phyloP scores from a whole-genome alignment of 2,888 invertebrate species.

The Gryllus longicercus region DNA sequence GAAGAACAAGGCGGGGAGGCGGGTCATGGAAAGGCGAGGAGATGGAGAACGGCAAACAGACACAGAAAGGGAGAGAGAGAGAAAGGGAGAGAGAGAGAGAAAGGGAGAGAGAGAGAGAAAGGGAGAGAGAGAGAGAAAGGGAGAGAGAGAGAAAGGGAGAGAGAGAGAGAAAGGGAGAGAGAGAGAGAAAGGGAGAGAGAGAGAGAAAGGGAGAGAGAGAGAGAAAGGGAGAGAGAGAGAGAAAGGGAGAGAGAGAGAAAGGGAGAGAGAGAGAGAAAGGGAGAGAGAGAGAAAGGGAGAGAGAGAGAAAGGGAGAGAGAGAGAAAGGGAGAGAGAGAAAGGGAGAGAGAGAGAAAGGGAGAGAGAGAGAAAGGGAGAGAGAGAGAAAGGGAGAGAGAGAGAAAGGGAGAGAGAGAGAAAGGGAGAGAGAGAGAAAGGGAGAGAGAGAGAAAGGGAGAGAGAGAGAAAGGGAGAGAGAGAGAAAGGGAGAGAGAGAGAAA shows the following conservation, averaged over 20 bases:
- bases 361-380: neutral
- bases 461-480: neutral
- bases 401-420: neutral
- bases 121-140: neutral
- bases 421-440: neutral
- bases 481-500: neutral
- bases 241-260: neutral
- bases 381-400: neutral
- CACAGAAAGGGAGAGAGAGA: neutral
- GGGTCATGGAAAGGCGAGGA: no score
- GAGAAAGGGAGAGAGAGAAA: neutral
- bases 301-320: neutral
- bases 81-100: neutral
- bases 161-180: neutral
- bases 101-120: neutral
- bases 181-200: neutral
- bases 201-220: neutral
- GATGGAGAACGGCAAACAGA: neutral
- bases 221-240: neutral
- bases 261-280: neutral
- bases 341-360: neutral
- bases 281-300: neutral
- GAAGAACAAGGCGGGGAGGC: no score
- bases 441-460: neutral
- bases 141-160: neutral